Percentiles rank a stretch among this genome's conserved stretches.
Evolutionary conservation across 1,140 invertebrate species (phyloP).

Genomic region (Eulimnadia texana): DNA sequence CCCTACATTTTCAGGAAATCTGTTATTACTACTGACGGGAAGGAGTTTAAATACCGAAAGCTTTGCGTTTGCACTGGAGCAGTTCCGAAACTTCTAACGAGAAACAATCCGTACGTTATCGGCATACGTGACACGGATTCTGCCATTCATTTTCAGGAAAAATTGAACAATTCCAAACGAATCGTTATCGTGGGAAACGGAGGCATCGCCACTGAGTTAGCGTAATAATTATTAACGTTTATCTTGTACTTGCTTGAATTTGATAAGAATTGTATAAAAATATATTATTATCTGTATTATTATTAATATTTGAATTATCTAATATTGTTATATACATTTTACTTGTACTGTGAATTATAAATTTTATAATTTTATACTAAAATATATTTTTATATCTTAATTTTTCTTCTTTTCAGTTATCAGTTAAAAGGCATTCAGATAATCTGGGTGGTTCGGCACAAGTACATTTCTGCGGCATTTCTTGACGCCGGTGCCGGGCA

Average conservation of each 20-base stretch:
- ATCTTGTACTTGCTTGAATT: slow-evolving; percentile 2
- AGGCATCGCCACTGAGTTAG: slow-evolving; percentile 91
- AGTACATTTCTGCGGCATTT: slow-evolving; percentile 81
- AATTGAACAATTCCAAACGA: slow-evolving; percentile 46
- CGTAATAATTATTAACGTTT: slow-evolving; percentile 37
- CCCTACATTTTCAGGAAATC: slow-evolving; percentile 18
- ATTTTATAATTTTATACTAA: background rate
- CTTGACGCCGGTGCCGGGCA: slow-evolving; percentile 89
- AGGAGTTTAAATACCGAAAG: slow-evolving; percentile 53
- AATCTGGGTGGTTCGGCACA: slow-evolving; percentile 86
- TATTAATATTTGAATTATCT: slow-evolving; percentile 11
- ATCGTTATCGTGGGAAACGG: slow-evolving; percentile 88
- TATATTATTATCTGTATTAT: slow-evolving; percentile 15
- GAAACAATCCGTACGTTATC: slow-evolving; percentile 50
- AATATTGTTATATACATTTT: background rate
- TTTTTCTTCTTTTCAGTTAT: slow-evolving; percentile 39
- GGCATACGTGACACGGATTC: slow-evolving; percentile 94
- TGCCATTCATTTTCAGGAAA: slow-evolving; percentile 58
- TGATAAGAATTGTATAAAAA: background rate
- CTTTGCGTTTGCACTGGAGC: slow-evolving; percentile 85
- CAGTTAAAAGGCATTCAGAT: slow-evolving; percentile 70
- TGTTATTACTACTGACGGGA: slow-evolving; percentile 32
- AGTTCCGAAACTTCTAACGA: slow-evolving; percentile 55
- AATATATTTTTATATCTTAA: slow-evolving; percentile 15
- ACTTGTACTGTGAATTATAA: background rate